phyloP scores from a whole-genome alignment of 2,797 vertebrate species.

The Gallirallus australis region DNA sequence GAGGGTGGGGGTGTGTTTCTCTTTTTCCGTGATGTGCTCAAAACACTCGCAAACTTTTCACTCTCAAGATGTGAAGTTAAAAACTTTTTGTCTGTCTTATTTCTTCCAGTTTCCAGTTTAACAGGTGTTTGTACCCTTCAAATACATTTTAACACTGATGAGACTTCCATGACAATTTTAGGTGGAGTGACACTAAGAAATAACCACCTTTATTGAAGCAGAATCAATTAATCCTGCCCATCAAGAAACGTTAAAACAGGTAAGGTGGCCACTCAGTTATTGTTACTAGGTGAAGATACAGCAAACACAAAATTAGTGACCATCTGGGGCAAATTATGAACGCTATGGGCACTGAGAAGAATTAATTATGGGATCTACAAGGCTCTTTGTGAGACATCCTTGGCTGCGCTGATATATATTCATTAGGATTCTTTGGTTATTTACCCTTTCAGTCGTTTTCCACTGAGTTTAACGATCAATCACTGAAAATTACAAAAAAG shows the following conservation, averaged over 20 bases:
- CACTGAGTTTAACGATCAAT: background rate
- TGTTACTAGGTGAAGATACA: background rate
- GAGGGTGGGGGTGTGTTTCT: rapidly evolving
- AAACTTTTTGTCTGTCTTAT: background rate
- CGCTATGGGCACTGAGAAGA: background rate
- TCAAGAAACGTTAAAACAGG: background rate
- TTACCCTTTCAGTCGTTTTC: background rate
- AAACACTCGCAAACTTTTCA: background rate
- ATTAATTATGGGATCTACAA: background rate
- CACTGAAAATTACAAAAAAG: background rate
- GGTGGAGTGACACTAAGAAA: background rate
- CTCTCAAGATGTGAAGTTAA: background rate
- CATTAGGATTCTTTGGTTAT: background rate
- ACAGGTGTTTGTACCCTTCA: background rate
- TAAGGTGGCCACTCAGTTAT: background rate
- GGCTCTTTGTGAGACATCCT: background rate
- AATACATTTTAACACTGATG: background rate
- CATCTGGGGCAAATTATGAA: background rate
- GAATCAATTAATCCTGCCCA: background rate
- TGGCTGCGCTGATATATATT: background rate
- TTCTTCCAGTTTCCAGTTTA: background rate
- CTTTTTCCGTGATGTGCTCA: background rate
- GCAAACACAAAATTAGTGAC: background rate
- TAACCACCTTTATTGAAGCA: background rate
- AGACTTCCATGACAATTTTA: background rate